Conservation (phyloP, 2,888 invertebrate species). For the Dynastes tityus region DNA sequence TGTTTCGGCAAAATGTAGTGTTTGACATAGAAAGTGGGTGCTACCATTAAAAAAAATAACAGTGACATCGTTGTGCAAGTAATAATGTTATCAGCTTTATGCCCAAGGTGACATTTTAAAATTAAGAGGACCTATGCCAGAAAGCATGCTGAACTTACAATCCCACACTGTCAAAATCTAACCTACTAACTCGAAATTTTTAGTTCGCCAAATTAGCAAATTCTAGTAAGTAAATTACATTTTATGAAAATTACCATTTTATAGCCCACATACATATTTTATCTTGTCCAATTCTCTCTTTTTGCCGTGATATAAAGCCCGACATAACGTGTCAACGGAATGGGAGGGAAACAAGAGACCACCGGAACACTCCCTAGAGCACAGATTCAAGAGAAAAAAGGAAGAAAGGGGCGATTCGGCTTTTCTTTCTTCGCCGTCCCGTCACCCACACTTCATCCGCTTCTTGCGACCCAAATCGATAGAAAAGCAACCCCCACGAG, state of each 20-base stretch:
- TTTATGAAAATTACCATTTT: conserved; percentile 34
- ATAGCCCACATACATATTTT: conserved; percentile 31
- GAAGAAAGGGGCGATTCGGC: conserved; percentile 19
- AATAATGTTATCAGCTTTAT: no score
- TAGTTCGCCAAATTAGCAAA: conserved; percentile 1
- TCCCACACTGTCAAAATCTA: no score
- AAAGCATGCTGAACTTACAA: background rate
- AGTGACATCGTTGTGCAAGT: no score
- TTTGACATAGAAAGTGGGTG: no score
- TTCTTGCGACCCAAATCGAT: conserved; percentile 48
- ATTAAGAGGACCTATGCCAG: no score
- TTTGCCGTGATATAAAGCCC: conserved; percentile 11
- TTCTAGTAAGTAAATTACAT: conserved; percentile 30
- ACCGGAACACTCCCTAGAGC: conserved; percentile 6
- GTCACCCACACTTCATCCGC: conserved; percentile 42
- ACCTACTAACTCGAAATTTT: background rate
- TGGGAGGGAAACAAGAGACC: conserved; percentile 13
- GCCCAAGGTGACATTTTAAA: no score
- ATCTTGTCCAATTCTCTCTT: conserved; percentile 13
- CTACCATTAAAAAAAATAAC: no score
- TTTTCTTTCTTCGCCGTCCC: conserved; percentile 25
- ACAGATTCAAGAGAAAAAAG: conserved; percentile 24
- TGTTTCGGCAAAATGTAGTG: no score
- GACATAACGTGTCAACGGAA: background rate
- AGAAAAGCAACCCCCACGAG: conserved; percentile 50